A percentile compares a stretch with the other conserved stretches of the same genome.
These are phyloP conservation scores for Turdus rufiventris DNA, from an alignment of 2,113 vertebrate genomes.

Conservation along the genomic window DNA sequence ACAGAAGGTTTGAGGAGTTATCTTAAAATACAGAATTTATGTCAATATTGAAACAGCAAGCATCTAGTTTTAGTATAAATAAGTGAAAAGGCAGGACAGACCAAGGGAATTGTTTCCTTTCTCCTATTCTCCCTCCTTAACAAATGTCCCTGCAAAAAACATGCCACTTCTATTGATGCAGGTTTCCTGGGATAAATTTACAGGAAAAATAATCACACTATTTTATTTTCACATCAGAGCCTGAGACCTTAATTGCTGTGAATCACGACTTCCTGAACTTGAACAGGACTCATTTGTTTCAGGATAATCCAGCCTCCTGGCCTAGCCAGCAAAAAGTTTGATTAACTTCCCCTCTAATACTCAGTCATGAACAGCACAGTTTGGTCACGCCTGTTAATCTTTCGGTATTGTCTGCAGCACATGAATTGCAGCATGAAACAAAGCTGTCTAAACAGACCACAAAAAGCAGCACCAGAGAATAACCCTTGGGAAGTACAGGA, in stretches of 20 bases:
- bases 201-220: background rate
- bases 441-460: constrained; percentile 11
- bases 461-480: constrained; percentile 30
- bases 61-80: background rate
- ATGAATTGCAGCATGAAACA: constrained; percentile 34
- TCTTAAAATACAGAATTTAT: background rate
- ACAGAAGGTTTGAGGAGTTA: background rate
- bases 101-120: background rate
- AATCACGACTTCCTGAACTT: constrained; percentile 20
- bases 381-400: constrained; percentile 16
- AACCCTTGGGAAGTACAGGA: constrained; percentile 1
- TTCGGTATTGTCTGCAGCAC: background rate
- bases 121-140: background rate
- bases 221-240: background rate
- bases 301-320: constrained; percentile 16
- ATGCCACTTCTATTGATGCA: background rate
- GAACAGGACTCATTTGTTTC: constrained; percentile 14
- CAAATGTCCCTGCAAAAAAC: background rate
- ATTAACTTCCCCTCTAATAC: background rate
- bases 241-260: background rate
- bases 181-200: background rate
- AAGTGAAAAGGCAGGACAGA: background rate
- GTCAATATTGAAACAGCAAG: background rate
- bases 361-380: background rate
- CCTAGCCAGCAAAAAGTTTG: background rate